These are phyloP conservation scores for Byasa hedistus DNA, from an alignment of 2,888 invertebrate genomes.

Conservation along the genomic window DNA sequence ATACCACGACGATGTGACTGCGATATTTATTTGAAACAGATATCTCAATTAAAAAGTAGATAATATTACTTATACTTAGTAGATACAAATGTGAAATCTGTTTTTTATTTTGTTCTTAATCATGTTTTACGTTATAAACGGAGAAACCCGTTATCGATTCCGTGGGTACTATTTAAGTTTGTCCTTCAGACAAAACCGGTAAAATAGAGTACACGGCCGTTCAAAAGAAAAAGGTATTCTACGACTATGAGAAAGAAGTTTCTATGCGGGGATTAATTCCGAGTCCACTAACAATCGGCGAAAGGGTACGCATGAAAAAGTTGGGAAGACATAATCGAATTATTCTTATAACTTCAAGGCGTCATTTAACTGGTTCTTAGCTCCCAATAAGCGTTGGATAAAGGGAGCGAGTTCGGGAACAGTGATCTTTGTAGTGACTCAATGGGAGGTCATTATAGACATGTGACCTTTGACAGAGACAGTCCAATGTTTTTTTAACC, in stretches of 20 bases:
- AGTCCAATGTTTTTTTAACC: not conserved
- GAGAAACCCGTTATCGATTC: constrained; percentile 48
- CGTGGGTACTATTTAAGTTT: constrained; percentile 41
- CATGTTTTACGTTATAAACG: constrained; percentile 14
- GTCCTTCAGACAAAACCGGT: constrained; percentile 50
- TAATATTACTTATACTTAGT: too few relatives aligned
- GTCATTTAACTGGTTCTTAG: constrained; percentile 34
- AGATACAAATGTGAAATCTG: too few relatives aligned
- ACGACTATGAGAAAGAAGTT: constrained; percentile 56
- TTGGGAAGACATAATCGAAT: constrained; percentile 40
- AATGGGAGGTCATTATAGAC: constrained; percentile 31
- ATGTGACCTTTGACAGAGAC: constrained; percentile 15
- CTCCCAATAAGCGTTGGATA: constrained; percentile 32
- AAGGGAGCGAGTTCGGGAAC: constrained; percentile 33
- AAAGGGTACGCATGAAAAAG: constrained; percentile 42
- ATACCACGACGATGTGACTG: too few relatives aligned
- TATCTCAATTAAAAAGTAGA: too few relatives aligned
- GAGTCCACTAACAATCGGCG: constrained; percentile 41
- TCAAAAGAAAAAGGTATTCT: constrained; percentile 36
- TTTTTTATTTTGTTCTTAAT: not conserved
- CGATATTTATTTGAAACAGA: too few relatives aligned
- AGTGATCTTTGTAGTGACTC: constrained; percentile 34
- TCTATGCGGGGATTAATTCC: constrained; percentile 48
- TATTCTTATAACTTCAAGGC: constrained; percentile 36
- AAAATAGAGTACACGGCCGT: constrained; percentile 52